These are phyloP conservation scores for Homarus americanus DNA, from an alignment of 1,140 invertebrate genomes.

Conservation along the genomic window DNA sequence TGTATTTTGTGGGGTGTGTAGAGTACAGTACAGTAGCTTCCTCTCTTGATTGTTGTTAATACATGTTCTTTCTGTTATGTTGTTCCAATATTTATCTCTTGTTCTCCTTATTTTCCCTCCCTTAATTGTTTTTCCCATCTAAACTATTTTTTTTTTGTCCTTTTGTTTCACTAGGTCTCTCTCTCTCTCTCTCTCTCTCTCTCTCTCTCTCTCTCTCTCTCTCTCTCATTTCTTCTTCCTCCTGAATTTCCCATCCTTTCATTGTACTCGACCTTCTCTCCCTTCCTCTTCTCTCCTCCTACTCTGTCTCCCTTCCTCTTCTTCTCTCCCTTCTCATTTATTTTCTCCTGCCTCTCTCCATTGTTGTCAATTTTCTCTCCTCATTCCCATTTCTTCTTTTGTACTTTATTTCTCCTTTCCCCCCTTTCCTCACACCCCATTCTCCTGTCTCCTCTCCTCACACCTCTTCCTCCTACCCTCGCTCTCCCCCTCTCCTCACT, in stretches of 20 bases:
- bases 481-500: background rate
- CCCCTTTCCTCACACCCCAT: too few relatives aligned
- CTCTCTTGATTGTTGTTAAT: too few relatives aligned
- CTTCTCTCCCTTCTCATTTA: background rate
- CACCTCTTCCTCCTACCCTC: background rate
- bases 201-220: background rate
- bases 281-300: background rate
- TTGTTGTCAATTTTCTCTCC: background rate
- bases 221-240: background rate
- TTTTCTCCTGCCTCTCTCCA: too few relatives aligned
- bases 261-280: too few relatives aligned
- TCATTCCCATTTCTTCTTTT: too few relatives aligned
- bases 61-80: background rate
- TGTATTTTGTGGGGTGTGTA: too few relatives aligned
- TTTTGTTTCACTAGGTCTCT: background rate
- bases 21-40: too few relatives aligned
- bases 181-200: background rate
- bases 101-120: background rate
- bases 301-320: background rate
- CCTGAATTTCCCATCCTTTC: background rate
- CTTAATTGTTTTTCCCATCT: background rate
- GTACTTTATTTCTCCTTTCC: too few relatives aligned
- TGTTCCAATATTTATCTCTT: background rate
- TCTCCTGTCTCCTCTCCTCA: too few relatives aligned
- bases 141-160: background rate